Evolutionary conservation across 2,888 invertebrate species (phyloP).

Genomic region (Hydrotaea diabolus): DNA sequence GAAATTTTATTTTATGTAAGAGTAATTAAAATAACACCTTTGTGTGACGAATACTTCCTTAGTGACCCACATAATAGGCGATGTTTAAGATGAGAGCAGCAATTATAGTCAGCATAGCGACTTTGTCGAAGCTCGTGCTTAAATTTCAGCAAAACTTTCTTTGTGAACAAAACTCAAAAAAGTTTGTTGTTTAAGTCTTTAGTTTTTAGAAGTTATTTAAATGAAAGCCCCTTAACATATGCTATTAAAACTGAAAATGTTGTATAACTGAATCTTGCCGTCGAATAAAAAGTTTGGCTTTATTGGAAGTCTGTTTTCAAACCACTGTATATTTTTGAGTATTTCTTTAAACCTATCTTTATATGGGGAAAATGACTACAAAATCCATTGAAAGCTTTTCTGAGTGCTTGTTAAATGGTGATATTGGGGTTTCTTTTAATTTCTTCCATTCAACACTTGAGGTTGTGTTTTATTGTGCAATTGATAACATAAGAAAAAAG

Average conservation of each 20-base stretch:
- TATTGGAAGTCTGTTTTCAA: slow-evolving; percentile 1
- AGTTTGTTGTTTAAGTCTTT: slow-evolving; percentile 53
- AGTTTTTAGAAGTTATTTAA: slow-evolving; percentile 3
- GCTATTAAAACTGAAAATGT: not conserved
- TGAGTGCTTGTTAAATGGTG: not conserved
- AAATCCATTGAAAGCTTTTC: not conserved
- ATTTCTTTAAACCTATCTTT: not conserved
- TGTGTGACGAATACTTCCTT: not conserved
- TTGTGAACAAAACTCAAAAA: not conserved
- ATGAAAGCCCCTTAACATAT: slow-evolving; percentile 32
- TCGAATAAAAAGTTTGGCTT: not conserved
- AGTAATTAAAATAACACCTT: not conserved
- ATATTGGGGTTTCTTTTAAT: not conserved
- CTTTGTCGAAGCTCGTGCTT: not conserved
- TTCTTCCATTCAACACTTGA: not conserved
- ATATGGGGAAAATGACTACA: not conserved
- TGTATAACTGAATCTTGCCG: too few relatives aligned
- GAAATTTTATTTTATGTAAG: not conserved
- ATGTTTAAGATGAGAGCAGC: not conserved
- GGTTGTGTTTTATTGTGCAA: slow-evolving; percentile 33
- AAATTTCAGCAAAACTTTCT: not conserved
- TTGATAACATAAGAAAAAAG: slow-evolving; percentile 47
- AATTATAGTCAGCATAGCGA: not conserved
- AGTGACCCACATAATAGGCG: not conserved
- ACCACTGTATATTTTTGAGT: not conserved